Conservation (phyloP, 1,140 invertebrate genomes). For the Drosophila varians region DNA sequence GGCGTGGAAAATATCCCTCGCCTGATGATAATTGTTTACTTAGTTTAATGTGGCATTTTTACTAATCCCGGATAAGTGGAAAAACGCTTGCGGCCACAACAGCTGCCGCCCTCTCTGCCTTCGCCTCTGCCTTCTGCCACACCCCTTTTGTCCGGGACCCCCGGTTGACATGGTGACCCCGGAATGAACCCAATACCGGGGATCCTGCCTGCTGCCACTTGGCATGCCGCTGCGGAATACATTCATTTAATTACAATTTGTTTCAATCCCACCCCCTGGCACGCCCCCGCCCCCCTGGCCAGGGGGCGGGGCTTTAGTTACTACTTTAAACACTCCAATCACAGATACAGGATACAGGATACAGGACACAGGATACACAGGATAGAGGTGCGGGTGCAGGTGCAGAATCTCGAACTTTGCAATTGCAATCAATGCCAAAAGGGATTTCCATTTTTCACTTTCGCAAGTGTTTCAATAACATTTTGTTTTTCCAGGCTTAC, state of each 20-base stretch:
- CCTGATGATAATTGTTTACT: slow-evolving; percentile 47
- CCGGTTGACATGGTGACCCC: slow-evolving; percentile 61
- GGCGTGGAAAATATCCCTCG: neutral
- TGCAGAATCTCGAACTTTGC: neutral
- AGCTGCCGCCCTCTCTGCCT: neutral
- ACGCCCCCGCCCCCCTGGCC: neutral
- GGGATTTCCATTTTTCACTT: neutral
- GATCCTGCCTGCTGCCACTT: slow-evolving; percentile 18
- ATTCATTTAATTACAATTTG: slow-evolving; percentile 77
- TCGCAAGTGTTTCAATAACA: neutral
- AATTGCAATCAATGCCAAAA: neutral
- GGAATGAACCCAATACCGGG: slow-evolving; percentile 9
- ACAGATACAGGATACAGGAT: neutral
- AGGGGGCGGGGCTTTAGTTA: neutral
- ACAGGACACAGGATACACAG: neutral
- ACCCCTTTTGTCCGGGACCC: slow-evolving; percentile 2
- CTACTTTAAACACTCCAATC: neutral
- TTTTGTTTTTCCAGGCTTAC: no score
- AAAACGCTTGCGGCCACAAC: slow-evolving; percentile 58
- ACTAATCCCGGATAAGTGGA: slow-evolving; percentile 70
- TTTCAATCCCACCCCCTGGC: slow-evolving; percentile 22
- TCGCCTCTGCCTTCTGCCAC: no score
- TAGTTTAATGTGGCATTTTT: slow-evolving; percentile 71
- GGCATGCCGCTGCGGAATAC: slow-evolving; percentile 18
- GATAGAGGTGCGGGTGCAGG: neutral